A percentile compares a stretch with the other conserved stretches of the same genome.
These are phyloP conservation scores for Xiphophorus maculatus DNA, from an alignment of 2,113 vertebrate genomes.

Conservation along the genomic window DNA sequence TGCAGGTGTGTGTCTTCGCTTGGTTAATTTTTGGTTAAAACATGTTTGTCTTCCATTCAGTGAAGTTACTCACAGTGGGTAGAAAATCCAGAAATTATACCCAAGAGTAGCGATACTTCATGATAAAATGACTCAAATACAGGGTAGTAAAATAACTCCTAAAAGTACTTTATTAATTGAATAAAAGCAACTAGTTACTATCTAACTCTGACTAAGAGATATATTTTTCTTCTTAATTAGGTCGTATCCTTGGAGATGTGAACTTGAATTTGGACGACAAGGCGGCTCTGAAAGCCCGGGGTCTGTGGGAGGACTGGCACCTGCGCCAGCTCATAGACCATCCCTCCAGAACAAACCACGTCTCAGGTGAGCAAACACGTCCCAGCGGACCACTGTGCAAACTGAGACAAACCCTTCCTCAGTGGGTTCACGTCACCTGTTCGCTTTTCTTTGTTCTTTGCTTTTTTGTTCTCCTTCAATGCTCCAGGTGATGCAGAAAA, in stretches of 20 bases:
- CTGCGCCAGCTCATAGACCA: constrained; percentile 84
- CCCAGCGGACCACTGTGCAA: neutral
- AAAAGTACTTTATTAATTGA: too few relatives aligned
- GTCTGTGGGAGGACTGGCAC: constrained; percentile 86
- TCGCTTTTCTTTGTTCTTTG: neutral
- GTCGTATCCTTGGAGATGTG: constrained; percentile 82
- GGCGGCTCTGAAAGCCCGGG: constrained; percentile 81
- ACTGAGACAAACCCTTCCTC: neutral
- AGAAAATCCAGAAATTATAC: too few relatives aligned
- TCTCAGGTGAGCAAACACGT: constrained; percentile 75
- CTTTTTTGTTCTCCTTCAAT: neutral
- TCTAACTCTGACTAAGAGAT: too few relatives aligned
- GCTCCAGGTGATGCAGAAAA: neutral
- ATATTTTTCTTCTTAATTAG: constrained; percentile 46
- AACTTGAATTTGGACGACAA: constrained; percentile 84
- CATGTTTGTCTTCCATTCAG: too few relatives aligned
- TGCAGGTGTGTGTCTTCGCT: too few relatives aligned
- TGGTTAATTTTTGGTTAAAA: too few relatives aligned
- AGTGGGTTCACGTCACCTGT: neutral
- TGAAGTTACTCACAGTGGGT: too few relatives aligned
- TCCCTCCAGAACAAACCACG: constrained; percentile 79
- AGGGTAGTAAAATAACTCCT: too few relatives aligned
- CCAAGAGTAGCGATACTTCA: too few relatives aligned
- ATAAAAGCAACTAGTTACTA: too few relatives aligned
- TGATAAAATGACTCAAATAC: too few relatives aligned